Evolutionary conservation across 1,140 invertebrate species (phyloP), one percentile per base, ranked within the genome.

Genomic region (Zelostemma sp.): DNA sequence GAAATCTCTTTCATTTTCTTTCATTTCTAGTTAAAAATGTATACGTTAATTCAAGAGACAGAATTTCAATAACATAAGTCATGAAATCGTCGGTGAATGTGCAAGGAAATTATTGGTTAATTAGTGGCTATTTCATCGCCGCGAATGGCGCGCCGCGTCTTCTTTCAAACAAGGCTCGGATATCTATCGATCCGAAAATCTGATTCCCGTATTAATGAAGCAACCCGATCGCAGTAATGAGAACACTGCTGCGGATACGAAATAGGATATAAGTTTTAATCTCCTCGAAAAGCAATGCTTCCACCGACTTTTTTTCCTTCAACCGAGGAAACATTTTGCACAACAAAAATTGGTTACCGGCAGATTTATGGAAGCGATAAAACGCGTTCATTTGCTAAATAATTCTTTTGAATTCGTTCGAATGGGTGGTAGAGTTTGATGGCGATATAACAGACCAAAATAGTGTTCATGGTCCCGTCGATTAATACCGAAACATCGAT

Each of bases 201-300:
- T 12, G 46, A 48, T 48, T 48, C 21, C 28, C 46, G 12, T 15
- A 77, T 75, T 77, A 73, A 73, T 75, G 73, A 75, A 68, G 73
- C 61, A 51, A 75, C 65, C 73, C 61, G 68, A 77, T 70, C 63
- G 45, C 49, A 40, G 51, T 63, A 73, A 77, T 77, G 66, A 73
- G 56, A 47, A 48, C 53, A 25, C 21, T 8, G 63, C 35, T 15
- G 40, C 14, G 15, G 40, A 3, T 6, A 41, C 6, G 40, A 41
- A 41, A 41, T 15, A 12, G 4, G 8, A 41, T 41, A 41, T 41
- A 14, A 1, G 40, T 15, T 41, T 15, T 15, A 19, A 48, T 28
- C 21, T 25, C 8, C 21, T 25, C 21, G 21, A 3, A 25, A 25
- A 25, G 3, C 3, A 25, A 25, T 8, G 21, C 8, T 25, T 25